Base-by-base conservation (phyloP, 2,888 invertebrate species). In the Dasypogon diadema region DNA sequence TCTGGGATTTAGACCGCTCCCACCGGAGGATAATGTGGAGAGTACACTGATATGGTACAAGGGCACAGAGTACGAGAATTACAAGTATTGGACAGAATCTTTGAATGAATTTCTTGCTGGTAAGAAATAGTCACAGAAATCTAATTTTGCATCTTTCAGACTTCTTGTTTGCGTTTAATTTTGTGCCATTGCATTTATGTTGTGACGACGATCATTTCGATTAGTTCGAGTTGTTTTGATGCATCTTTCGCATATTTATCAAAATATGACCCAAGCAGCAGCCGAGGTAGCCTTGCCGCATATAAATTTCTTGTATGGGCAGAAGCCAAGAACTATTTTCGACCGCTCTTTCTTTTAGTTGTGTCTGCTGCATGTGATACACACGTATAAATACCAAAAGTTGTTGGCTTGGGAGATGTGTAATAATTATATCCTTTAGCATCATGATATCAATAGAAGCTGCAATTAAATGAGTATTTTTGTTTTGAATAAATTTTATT, bases 21-120 rank as follows among this genome's bases (percentile, higher is more conserved):
- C 98, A 5, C 92, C 93, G 54, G 89, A 90, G 75, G 90, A 90
- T 46, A 96, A 97, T 84, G 93, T 96, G 54, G 95, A 96, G 81
- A 98, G 97, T 84, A 97, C 98, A 37, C 89, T 99, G 79, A 96
- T 99, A 85, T 95, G 97, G 93, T 98, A 97, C 88, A 93, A 92
- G 84, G 94, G 93, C 51, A 93, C 93, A 14, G 91, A 93, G 77
- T 89, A 89, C 75, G 90, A 90, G 63, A 93, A 93, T 83, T 94
- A 92, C 83, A 88, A 90, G 79, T 91, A 91, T 82, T 96, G 96
- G 96, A 92, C 91, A 21, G 88, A 92, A 22, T 90, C 92, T 75
- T 85, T 96, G 56, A 90, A 92, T 75, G 84, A 89, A 10, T 97
- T 95, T 85, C 88, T 97, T 76, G 90, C 91, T 83, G 91, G 97